Evolutionary conservation across 1,140 invertebrate species (phyloP), one percentile per base, ranked within the genome.

Genomic region (Nylanderia fulva): DNA sequence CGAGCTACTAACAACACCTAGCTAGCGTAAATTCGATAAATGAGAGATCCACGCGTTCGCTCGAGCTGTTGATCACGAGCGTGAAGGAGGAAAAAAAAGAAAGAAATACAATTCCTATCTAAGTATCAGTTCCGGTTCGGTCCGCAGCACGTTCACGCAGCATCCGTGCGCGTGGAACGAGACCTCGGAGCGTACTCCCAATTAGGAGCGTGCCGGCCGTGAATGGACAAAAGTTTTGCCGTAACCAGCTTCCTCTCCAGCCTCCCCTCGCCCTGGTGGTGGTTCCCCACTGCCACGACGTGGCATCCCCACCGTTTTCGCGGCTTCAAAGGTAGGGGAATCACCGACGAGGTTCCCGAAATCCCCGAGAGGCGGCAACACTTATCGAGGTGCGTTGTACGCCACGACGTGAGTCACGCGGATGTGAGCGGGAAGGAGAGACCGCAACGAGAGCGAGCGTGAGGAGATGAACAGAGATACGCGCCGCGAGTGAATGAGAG

Each of bases 341-440:
- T 89, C 58, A 88, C 92, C 64, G 54, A 86, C 74, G 68, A 64
- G 63, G 85, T 94, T 94, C 60, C 84, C 92, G 92, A 93, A 93
- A 95, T 94, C 90, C 93, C 94, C 94, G 93, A 85, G 89, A 86
- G 94, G 93, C 92, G 94, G 94, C 94, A 91, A 84, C 93, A 94
- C 93, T 88, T 92, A 84, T 88, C 93, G 88, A 91, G 86, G 82
- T 74, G 87, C 80, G 84, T 84, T 87, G 85, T 89, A 89, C 88
- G 88, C 86, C 88, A 85, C 90, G 88, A 90, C 90, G 92, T 93
- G 93, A 94, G 92, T 94, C 93, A 94, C 93, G 91, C 91, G 93
- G 90, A 88, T 84, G 69, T 56, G 64, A 88, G 29, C 56, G 80
- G 71, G 80, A 76, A 66, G 60, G 61, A 42, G 69, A 72, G 52